These are phyloP conservation scores for Lepus americanus DNA, from an alignment of 2,113 vertebrate genomes.

Conservation along the genomic window DNA sequence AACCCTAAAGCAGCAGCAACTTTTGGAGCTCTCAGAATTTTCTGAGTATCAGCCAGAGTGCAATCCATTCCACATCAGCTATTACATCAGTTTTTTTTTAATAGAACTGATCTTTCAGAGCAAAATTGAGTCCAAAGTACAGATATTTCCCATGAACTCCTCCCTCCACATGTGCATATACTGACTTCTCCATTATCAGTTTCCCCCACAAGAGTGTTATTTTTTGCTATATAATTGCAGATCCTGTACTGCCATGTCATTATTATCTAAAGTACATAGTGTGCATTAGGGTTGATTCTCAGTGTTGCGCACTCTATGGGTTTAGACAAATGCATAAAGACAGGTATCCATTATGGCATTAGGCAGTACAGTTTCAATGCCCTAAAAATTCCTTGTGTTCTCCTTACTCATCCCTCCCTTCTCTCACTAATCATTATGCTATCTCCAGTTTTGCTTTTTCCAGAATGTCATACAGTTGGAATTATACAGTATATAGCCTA, in stretches of 20 bases:
- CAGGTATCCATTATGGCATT: not conserved
- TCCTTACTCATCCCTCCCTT: not conserved
- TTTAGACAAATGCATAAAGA: not conserved
- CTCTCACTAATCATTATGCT: not conserved
- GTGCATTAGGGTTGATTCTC: not conserved
- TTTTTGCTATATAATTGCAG: not conserved
- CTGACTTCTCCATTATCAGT: too few relatives aligned
- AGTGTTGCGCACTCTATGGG: not conserved
- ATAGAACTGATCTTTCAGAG: not conserved
- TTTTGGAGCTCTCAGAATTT: not conserved
- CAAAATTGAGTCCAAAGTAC: not conserved
- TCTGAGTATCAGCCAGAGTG: not conserved
- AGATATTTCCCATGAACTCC: not conserved
- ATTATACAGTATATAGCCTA: too few relatives aligned
- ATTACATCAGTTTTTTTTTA: not conserved
- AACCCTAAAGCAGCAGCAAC: not conserved
- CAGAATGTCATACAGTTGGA: too few relatives aligned
- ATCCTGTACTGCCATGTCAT: not conserved
- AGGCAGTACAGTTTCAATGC: not conserved
- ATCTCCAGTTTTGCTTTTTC: not conserved
- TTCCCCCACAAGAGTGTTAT: not conserved
- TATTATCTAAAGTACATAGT: not conserved
- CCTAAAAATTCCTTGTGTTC: not conserved
- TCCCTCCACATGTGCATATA: not conserved
- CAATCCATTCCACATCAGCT: not conserved